Evolutionary conservation across 1,140 invertebrate genomes (phyloP).

Genomic region (Melipona quadrifasciata): DNA sequence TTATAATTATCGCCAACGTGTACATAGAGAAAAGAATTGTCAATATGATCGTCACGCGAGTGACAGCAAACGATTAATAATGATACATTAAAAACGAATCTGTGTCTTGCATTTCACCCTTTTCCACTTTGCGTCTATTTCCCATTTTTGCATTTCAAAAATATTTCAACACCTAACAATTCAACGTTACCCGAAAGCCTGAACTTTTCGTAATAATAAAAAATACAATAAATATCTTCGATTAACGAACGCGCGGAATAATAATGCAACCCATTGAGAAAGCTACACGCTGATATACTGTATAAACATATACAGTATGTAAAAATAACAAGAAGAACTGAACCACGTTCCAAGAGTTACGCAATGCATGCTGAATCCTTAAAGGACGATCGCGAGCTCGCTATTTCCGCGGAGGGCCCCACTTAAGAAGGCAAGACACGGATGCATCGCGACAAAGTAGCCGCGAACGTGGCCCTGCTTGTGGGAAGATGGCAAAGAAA

Average conservation of each 20-base stretch:
- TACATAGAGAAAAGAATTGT: slow-evolving; percentile 81
- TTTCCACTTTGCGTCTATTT: background rate
- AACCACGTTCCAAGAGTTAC: slow-evolving; percentile 43
- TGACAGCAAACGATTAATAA: slow-evolving; percentile 80
- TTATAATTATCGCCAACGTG: slow-evolving; percentile 76
- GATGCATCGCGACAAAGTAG: slow-evolving; percentile 45
- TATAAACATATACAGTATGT: background rate
- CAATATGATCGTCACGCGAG: slow-evolving; percentile 78
- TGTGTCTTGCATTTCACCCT: slow-evolving; percentile 1
- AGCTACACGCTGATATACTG: background rate
- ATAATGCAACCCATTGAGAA: background rate
- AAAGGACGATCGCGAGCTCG: slow-evolving; percentile 39
- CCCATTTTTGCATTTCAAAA: background rate
- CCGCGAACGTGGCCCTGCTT: slow-evolving; percentile 40
- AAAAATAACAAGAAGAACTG: slow-evolving; percentile 7
- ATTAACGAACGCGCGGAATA: too few relatives aligned
- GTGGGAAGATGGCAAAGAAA: slow-evolving; percentile 45
- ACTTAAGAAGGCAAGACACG: slow-evolving; percentile 36
- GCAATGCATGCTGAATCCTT: slow-evolving; percentile 51
- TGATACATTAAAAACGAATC: slow-evolving; percentile 74
- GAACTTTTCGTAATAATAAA: background rate
- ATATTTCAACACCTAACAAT: background rate
- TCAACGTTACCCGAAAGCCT: rapidly evolving
- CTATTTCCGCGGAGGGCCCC: slow-evolving; percentile 41
- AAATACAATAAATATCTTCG: too few relatives aligned